phyloP scores from a whole-genome alignment of 2,797 vertebrate genomes.

The Pseudochirops corinnae region DNA sequence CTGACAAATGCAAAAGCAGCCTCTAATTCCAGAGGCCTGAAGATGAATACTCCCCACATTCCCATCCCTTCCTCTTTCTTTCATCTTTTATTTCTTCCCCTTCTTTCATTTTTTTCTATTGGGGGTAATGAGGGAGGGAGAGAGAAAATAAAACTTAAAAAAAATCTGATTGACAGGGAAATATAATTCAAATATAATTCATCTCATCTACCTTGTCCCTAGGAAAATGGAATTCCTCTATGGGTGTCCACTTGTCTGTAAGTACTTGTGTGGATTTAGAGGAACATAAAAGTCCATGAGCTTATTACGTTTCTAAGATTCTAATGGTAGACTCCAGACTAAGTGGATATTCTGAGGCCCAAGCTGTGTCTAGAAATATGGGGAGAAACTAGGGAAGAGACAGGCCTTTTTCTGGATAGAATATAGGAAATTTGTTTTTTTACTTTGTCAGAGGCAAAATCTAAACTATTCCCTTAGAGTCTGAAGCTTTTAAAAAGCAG shows the following conservation, averaged over 20 bases:
- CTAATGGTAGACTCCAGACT: not conserved
- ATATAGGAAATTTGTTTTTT: slow-evolving; percentile 14
- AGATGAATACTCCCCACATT: not conserved
- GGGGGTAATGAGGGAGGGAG: not conserved
- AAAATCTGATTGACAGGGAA: not conserved
- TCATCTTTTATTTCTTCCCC: not conserved
- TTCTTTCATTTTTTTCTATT: not conserved
- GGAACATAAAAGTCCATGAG: not conserved
- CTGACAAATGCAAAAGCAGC: not conserved
- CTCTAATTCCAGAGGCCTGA: not conserved
- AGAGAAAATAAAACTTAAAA: not conserved
- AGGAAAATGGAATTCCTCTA: not conserved
- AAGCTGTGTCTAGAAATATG: slow-evolving; percentile 20
- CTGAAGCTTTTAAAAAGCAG: slow-evolving; percentile 57
- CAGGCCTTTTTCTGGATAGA: not conserved
- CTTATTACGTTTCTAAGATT: not conserved
- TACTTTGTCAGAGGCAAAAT: slow-evolving; percentile 49
- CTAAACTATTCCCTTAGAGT: slow-evolving; percentile 52
- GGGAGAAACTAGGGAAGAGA: slow-evolving; percentile 9
- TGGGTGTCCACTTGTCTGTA: not conserved
- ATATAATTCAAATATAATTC: not conserved
- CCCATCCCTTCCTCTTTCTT: not conserved
- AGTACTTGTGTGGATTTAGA: not conserved
- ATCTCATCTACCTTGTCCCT: not conserved
- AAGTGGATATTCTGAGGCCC: not conserved